These are phyloP conservation scores for Mesorhabditis spiculigera DNA, from an alignment of 2,888 invertebrate species.

Conservation along the genomic window DNA sequence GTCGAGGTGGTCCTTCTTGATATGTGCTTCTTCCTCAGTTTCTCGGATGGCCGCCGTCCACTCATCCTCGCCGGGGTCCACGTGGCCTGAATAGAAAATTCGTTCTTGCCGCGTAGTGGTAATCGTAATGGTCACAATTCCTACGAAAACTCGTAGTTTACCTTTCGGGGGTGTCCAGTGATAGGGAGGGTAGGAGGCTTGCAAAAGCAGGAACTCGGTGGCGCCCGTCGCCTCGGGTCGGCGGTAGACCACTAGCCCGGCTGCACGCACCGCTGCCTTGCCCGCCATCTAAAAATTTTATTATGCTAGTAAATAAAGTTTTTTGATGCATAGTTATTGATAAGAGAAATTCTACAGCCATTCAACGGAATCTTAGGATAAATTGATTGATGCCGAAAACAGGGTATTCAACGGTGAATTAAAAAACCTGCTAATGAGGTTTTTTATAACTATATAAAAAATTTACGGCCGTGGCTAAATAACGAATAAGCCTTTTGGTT, in stretches of 20 bases:
- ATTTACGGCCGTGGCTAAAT: too few species aligned
- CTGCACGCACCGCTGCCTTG: constrained; percentile 65
- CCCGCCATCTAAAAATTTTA: constrained; percentile 6
- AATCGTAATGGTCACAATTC: not conserved
- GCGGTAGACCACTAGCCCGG: constrained; percentile 81
- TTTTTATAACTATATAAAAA: too few species aligned
- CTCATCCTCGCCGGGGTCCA: constrained; percentile 80
- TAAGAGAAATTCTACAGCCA: not conserved
- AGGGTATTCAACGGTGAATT: not conserved
- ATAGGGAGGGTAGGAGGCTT: constrained; percentile 79
- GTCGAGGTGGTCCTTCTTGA: constrained; percentile 41
- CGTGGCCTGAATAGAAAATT: constrained; percentile 70
- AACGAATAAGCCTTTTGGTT: too few species aligned
- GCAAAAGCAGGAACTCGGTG: constrained; percentile 59
- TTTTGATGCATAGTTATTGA: not conserved
- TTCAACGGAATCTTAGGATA: constrained; percentile 4
- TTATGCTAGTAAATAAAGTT: too few species aligned
- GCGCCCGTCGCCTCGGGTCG: constrained; percentile 63
- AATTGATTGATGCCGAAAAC: not conserved
- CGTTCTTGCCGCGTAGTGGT: too few species aligned
- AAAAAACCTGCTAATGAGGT: too few species aligned
- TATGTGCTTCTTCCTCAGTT: constrained; percentile 65
- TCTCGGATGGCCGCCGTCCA: constrained; percentile 81
- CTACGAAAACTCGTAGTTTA: constrained; percentile 19
- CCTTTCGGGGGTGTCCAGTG: constrained; percentile 91